These are phyloP conservation scores for Pterophyllum scalare DNA, from an alignment of 2,113 vertebrate species.

Conservation along the genomic window DNA sequence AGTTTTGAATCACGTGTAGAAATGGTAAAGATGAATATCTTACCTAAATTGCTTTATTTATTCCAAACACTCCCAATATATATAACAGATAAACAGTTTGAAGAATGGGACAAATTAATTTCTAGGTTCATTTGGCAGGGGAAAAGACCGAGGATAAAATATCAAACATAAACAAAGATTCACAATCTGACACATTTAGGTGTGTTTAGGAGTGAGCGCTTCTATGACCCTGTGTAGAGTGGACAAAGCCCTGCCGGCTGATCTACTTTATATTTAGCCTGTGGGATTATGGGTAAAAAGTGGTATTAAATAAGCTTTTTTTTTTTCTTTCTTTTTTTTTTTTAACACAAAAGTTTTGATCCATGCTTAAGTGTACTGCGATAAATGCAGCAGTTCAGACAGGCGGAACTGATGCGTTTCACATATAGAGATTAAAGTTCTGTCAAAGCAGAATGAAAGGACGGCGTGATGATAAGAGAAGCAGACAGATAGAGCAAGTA, in stretches of 20 bases:
- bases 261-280: constrained; percentile 29
- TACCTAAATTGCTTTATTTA: too few relatives aligned
- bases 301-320: not conserved
- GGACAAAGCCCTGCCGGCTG: constrained; percentile 1
- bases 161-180: not conserved
- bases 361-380: not conserved
- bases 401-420: not conserved
- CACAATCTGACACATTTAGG: not conserved
- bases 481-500: constrained; percentile 9
- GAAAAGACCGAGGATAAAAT: too few relatives aligned
- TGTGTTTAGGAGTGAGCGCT: not conserved
- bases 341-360: not conserved
- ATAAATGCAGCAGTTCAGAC: not conserved
- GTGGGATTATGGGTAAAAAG: not conserved
- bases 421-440: constrained; percentile 2
- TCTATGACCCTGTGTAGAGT: not conserved
- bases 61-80: too few relatives aligned
- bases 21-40: too few relatives aligned
- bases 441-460: constrained; percentile 13
- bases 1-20: too few relatives aligned
- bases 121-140: too few relatives aligned
- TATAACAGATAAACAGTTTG: too few relatives aligned
- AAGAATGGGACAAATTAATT: too few relatives aligned
- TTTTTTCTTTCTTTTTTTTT: too few relatives aligned
- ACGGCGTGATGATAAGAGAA: constrained; percentile 11